These are phyloP conservation scores for Sussaba pulchella DNA, from an alignment of 2,888 invertebrate species.

Conservation along the genomic window DNA sequence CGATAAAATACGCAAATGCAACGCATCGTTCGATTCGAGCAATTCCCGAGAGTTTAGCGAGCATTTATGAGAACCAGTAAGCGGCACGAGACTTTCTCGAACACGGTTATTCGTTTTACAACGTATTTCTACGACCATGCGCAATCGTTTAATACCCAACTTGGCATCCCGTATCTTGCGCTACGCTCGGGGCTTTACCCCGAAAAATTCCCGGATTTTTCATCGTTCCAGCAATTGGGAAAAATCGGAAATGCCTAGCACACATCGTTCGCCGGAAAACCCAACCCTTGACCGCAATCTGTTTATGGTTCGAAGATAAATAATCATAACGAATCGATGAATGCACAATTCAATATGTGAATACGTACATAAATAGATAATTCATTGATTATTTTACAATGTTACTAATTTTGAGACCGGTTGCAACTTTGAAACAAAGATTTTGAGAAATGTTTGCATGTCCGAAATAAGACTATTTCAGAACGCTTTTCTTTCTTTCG, in stretches of 20 bases:
- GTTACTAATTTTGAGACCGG: no score
- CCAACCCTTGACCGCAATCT: not conserved
- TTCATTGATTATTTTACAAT: no score
- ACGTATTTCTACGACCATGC: not conserved
- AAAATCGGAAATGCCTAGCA: not conserved
- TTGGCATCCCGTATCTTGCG: not conserved
- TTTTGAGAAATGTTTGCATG: no score
- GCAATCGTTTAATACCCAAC: not conserved
- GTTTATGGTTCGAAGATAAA: not conserved
- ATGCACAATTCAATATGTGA: not conserved
- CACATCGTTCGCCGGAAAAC: not conserved
- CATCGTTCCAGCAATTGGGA: not conserved
- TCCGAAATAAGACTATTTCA: no score
- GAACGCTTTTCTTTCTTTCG: no score
- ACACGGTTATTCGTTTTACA: slow-evolving; percentile 1
- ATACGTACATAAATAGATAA: no score
- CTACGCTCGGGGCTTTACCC: not conserved
- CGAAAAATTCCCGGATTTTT: not conserved
- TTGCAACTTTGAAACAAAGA: no score
- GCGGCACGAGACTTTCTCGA: slow-evolving; percentile 11
- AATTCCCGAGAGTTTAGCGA: slow-evolving; percentile 10
- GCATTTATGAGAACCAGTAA: slow-evolving; percentile 1
- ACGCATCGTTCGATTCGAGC: not conserved
- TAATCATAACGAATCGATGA: not conserved
- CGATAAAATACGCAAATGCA: not conserved